Conservation (phyloP, 2,888 invertebrate genomes). For the Tineola bisselliella region DNA sequence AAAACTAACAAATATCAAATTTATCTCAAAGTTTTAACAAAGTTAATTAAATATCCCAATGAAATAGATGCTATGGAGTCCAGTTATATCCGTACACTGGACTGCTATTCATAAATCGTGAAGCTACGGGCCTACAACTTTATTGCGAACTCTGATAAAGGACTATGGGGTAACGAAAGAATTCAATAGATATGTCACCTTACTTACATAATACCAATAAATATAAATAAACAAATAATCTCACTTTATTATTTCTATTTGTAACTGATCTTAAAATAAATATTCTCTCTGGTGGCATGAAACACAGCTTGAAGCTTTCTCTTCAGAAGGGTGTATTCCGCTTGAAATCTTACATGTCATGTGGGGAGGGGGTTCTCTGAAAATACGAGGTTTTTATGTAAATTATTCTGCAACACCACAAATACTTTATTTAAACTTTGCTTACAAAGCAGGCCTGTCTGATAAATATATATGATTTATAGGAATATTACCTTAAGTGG, state of each 20-base stretch:
- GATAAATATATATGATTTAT: neutral
- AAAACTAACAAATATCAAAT: too few relatives aligned
- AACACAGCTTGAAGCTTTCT: neutral
- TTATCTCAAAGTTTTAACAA: too few relatives aligned
- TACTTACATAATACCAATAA: too few relatives aligned
- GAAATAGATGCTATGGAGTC: neutral
- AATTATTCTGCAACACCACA: neutral
- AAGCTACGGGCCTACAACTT: constrained; percentile 30
- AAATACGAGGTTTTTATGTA: neutral
- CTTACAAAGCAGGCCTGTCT: neutral
- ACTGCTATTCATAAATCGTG: constrained; percentile 34
- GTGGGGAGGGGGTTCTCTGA: neutral
- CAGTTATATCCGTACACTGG: constrained; percentile 9
- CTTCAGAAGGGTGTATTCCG: neutral
- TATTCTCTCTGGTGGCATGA: neutral
- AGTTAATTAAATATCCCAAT: neutral
- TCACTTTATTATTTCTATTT: too few relatives aligned
- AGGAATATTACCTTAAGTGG: neutral
- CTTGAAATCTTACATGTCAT: neutral
- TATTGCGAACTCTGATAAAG: constrained; percentile 33
- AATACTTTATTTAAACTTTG: neutral
- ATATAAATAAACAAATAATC: too few relatives aligned
- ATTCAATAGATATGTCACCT: constrained; percentile 14
- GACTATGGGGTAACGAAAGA: constrained; percentile 25
- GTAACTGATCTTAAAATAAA: too few relatives aligned